Conservation (phyloP, 2,888 invertebrate species). For the Callinectes sapidus region DNA sequence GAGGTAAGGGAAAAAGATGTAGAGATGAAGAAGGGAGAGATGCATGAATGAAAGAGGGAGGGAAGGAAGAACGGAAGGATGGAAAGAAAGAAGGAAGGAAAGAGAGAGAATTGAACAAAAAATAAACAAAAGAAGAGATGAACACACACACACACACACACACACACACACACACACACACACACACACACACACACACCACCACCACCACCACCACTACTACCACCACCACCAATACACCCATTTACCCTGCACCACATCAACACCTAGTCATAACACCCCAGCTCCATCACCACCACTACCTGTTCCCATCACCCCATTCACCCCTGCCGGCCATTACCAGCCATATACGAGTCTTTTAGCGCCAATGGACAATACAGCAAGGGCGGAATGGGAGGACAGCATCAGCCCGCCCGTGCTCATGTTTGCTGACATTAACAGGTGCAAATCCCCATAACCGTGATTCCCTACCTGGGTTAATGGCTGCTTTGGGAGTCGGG, state of each 20-base stretch:
- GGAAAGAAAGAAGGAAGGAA: background rate
- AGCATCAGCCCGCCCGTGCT: background rate
- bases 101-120: background rate
- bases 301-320: background rate
- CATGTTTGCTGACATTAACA: constrained; percentile 11
- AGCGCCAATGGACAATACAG: background rate
- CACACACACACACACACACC: background rate
- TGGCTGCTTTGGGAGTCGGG: background rate
- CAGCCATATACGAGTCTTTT: constrained; percentile 3
- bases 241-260: background rate
- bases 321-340: background rate
- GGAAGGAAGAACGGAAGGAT: background rate
- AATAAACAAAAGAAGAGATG: background rate
- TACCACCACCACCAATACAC: background rate
- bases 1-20: background rate
- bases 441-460: constrained; percentile 12
- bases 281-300: background rate
- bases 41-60: background rate
- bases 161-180: too few species aligned
- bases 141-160: background rate
- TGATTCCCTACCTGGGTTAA: background rate
- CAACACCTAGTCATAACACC: background rate
- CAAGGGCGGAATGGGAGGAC: background rate
- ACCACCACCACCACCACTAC: background rate
- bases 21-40: background rate